Percentiles rank a stretch among this genome's conserved stretches.
These are phyloP conservation scores for Sminthurides aquaticus DNA, from an alignment of 2,888 invertebrate genomes.

Conservation along the genomic window DNA sequence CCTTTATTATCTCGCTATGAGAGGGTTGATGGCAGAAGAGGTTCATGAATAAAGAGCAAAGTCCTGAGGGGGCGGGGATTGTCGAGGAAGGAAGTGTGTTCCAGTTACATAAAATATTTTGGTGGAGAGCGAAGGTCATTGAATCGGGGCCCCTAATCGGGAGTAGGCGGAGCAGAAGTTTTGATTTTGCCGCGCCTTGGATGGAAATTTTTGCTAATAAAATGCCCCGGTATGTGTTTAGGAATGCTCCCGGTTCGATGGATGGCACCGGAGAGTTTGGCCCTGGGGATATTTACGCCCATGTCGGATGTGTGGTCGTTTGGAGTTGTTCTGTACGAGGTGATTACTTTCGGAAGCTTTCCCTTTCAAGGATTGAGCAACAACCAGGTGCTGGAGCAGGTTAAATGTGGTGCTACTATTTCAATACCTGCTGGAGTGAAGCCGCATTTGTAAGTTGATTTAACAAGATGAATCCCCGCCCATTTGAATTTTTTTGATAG, in stretches of 20 bases:
- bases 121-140: no score
- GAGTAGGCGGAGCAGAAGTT: no score
- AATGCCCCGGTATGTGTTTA: constrained; percentile 41
- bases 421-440: constrained; percentile 68
- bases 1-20: no score
- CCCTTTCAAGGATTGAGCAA: constrained; percentile 83
- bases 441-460: constrained; percentile 64
- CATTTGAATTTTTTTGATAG: background rate
- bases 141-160: no score
- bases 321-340: constrained; percentile 72
- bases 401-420: constrained; percentile 67
- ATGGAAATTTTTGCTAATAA: background rate
- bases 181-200: no score
- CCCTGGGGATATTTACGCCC: constrained; percentile 72
- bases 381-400: constrained; percentile 70
- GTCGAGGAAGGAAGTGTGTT: no score
- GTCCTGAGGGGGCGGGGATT: no score
- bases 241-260: constrained; percentile 79
- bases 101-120: no score
- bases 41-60: no score
- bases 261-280: constrained; percentile 87
- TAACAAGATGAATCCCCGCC: no score
- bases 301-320: constrained; percentile 86
- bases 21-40: no score
- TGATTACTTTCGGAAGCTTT: constrained; percentile 82